A percentile compares a stretch with the other conserved stretches of the same genome.
These are phyloP conservation scores for Aurelia sp. DNA, from an alignment of 30 jellyfish, hydroid and myxozoan species.

Conservation along the genomic window DNA sequence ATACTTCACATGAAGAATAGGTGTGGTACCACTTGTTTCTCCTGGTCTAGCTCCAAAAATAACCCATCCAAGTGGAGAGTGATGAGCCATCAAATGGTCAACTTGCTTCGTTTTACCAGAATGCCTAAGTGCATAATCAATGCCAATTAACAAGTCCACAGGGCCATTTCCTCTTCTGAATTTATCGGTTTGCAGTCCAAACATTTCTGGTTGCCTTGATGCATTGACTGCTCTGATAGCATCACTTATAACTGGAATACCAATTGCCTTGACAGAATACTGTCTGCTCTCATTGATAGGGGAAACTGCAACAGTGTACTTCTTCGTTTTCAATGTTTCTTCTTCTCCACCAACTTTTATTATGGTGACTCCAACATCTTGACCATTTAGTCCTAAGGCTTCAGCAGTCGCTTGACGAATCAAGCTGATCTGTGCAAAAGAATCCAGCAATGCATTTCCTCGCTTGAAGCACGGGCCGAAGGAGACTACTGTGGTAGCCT, in stretches of 20 bases:
- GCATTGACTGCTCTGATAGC: constrained; percentile 38
- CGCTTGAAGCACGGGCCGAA: too few species aligned
- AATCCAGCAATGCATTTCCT: constrained; percentile 55
- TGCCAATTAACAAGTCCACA: constrained; percentile 72
- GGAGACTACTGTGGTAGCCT: too few species aligned
- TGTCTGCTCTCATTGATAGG: too few species aligned
- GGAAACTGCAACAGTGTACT: constrained; percentile 12
- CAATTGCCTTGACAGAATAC: constrained; percentile 47
- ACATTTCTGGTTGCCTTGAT: constrained; percentile 27
- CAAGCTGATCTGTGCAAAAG: constrained; percentile 73
- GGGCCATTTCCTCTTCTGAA: constrained; percentile 51
- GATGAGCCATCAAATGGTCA: constrained; percentile 44
- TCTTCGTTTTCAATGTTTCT: constrained; percentile 64
- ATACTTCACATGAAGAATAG: constrained; percentile 53
- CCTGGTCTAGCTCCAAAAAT: constrained; percentile 65
- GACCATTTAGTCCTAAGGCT: constrained; percentile 61
- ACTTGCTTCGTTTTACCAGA: constrained; percentile 61
- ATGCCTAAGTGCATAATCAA: constrained; percentile 73
- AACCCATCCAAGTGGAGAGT: constrained; percentile 77
- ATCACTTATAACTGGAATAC: constrained; percentile 57
- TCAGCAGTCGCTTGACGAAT: constrained; percentile 67
- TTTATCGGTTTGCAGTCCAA: constrained; percentile 38
- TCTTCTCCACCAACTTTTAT: constrained; percentile 73
- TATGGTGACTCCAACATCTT: constrained; percentile 39
- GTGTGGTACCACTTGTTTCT: constrained; percentile 12